These are phyloP conservation scores for Nycticorax nycticorax DNA, from an alignment of 2,113 vertebrate genomes.

Conservation along the genomic window DNA sequence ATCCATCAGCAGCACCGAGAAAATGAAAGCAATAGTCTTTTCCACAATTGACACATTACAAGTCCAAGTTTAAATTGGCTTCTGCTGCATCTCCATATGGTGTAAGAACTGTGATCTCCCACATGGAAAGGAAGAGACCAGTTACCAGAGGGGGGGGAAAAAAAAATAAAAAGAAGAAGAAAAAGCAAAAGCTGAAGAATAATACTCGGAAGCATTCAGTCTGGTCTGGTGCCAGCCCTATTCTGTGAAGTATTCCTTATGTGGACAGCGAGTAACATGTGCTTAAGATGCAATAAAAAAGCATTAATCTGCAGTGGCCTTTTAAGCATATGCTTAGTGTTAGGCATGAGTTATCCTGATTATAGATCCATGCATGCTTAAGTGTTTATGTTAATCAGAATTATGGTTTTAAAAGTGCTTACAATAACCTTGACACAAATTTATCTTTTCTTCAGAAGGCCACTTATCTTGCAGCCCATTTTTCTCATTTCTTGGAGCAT, in stretches of 20 bases:
- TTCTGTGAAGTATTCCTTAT: slow-evolving; percentile 9
- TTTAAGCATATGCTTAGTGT: background rate
- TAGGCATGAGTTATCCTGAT: background rate
- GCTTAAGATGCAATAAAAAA: background rate
- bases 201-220: background rate
- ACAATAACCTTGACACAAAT: slow-evolving; percentile 7
- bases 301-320: background rate
- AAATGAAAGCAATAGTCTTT: slow-evolving; percentile 50
- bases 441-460: background rate
- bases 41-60: slow-evolving; percentile 46
- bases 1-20: slow-evolving; percentile 21
- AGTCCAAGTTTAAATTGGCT: slow-evolving; percentile 67
- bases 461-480: background rate
- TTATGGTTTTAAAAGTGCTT: background rate
- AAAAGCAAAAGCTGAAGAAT: background rate
- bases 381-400: slow-evolving; percentile 19
- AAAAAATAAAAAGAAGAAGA: background rate
- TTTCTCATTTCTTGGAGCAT: background rate
- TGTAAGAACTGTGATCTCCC: slow-evolving; percentile 55
- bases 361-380: background rate
- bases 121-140: slow-evolving; percentile 47
- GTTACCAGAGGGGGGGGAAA: background rate
- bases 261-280: background rate
- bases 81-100: slow-evolving; percentile 67
- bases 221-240: background rate